Evolutionary conservation across 2,888 invertebrate species (phyloP).

Genomic region (Lasioglossum figueresi): DNA sequence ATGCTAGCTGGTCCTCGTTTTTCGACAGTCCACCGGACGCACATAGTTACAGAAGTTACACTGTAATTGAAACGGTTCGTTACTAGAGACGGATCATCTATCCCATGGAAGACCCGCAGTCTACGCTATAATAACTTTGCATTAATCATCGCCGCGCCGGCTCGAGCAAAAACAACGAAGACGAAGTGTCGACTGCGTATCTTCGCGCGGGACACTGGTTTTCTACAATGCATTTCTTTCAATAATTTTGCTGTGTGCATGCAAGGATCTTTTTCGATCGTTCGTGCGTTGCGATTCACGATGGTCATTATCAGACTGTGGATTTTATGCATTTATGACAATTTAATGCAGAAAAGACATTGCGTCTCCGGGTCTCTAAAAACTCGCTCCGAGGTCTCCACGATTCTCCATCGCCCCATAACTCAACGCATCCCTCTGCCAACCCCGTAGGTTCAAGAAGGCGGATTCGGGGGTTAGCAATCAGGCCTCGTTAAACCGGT

Average conservation of each 20-base stretch:
- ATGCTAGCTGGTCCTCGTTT: not conserved
- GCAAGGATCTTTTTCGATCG: not conserved
- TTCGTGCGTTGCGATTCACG: not conserved
- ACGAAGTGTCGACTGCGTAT: not conserved
- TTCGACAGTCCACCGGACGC: not conserved
- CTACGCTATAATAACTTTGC: not conserved
- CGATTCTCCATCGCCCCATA: not conserved
- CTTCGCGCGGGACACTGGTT: not conserved
- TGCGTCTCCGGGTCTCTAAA: too few species aligned
- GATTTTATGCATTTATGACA: too few species aligned
- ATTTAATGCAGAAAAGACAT: too few species aligned
- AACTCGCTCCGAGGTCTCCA: not conserved
- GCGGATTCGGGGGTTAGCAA: not conserved
- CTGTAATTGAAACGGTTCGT: conserved; percentile 2
- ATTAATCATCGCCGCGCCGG: not conserved
- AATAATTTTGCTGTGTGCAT: not conserved
- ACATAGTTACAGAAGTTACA: not conserved
- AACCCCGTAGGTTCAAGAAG: not conserved
- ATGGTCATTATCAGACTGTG: too few species aligned
- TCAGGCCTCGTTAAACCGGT: conserved; percentile 18
- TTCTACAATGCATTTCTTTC: not conserved
- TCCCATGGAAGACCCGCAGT: not conserved
- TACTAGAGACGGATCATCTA: not conserved
- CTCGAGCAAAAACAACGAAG: not conserved
- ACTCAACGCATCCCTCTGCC: not conserved